Evolutionary conservation across 2,797 vertebrate species (phyloP).

Genomic region (Tinamus major): DNA sequence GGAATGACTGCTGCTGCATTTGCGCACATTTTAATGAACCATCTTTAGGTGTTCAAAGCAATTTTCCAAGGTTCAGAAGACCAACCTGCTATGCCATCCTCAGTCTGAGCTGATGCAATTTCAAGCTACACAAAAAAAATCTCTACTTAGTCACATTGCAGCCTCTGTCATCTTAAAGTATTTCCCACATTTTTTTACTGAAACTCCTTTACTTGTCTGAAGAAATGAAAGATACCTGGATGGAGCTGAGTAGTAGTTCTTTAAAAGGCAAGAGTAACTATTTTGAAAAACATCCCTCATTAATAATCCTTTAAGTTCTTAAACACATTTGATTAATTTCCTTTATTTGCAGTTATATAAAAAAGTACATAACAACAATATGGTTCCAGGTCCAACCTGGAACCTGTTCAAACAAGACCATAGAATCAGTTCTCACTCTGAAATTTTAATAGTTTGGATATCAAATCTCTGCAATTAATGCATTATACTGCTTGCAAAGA

Average conservation of each 20-base stretch:
- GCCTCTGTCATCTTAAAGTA: background rate
- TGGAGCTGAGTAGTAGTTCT: background rate
- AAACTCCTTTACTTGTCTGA: background rate
- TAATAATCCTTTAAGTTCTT: background rate
- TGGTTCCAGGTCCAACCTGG: background rate
- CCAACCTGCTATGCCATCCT: background rate
- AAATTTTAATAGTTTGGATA: background rate
- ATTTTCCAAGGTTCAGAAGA: background rate
- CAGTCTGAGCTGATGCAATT: background rate
- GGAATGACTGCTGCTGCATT: background rate
- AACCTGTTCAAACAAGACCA: background rate
- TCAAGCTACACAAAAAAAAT: background rate
- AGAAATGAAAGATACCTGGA: background rate
- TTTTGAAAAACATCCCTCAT: background rate
- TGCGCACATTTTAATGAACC: background rate
- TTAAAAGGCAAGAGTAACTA: background rate
- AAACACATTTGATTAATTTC: background rate
- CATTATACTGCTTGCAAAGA: background rate
- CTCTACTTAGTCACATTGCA: background rate
- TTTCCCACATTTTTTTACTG: background rate
- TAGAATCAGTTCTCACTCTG: background rate
- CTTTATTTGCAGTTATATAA: background rate
- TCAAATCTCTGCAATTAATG: background rate
- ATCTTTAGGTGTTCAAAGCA: background rate
- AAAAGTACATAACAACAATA: background rate